phyloP scores from a whole-genome alignment of 2,797 vertebrate genomes.

The Sciurus vulgaris region DNA sequence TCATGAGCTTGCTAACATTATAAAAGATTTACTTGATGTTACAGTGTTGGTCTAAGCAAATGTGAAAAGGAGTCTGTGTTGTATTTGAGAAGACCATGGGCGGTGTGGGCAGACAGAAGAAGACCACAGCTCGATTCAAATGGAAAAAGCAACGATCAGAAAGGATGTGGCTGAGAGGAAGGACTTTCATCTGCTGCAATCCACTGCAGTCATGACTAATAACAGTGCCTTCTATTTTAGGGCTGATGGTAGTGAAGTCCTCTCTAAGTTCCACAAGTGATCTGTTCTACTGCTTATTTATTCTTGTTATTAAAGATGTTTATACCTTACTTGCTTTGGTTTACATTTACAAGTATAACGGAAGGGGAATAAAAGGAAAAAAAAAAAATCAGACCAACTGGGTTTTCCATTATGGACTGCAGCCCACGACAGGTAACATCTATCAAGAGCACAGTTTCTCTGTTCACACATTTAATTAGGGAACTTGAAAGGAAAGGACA shows the following conservation, averaged over 20 bases:
- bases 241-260: constrained; percentile 15
- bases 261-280: background rate
- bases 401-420: constrained; percentile 69
- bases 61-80: background rate
- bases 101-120: constrained; percentile 65
- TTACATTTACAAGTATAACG: background rate
- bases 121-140: constrained; percentile 70
- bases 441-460: constrained; percentile 71
- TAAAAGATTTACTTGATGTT: background rate
- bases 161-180: constrained; percentile 69
- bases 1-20: background rate
- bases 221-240: constrained; percentile 58
- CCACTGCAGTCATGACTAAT: background rate
- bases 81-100: background rate
- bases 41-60: background rate
- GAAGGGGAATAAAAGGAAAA: constrained; percentile 33
- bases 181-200: background rate
- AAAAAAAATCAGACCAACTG: background rate
- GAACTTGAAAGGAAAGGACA: constrained; percentile 70
- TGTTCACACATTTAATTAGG: constrained; percentile 78
- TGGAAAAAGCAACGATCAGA: background rate
- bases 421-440: constrained; percentile 65
- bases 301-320: constrained; percentile 63
- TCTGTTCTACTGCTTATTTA: constrained; percentile 62
- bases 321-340: constrained; percentile 53